phyloP scores from a whole-genome alignment of 1,140 invertebrate genomes.

The Penaeus japonicus region DNA sequence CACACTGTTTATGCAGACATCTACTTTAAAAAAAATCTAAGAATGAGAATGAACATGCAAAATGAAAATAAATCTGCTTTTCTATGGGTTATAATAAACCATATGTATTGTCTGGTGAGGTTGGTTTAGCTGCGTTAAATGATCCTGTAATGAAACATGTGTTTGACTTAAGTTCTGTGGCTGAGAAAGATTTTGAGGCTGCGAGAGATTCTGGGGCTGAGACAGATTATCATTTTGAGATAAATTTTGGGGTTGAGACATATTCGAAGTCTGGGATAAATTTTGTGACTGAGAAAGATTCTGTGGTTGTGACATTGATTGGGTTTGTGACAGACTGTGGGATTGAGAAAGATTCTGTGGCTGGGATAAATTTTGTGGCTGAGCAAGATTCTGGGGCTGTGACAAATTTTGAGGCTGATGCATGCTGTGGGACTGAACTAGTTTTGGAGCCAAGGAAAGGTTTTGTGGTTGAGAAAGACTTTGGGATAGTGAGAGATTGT shows the following conservation, averaged over 20 bases:
- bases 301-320: slow-evolving; percentile 30
- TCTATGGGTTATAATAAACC: slow-evolving; percentile 42
- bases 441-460: slow-evolving; percentile 32
- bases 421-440: slow-evolving; percentile 31
- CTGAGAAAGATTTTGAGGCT: slow-evolving; percentile 46
- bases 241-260: slow-evolving; percentile 39
- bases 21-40: too few relatives aligned
- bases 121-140: slow-evolving; percentile 25
- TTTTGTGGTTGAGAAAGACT: slow-evolving; percentile 48
- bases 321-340: slow-evolving; percentile 43
- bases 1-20: too few relatives aligned
- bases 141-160: slow-evolving; percentile 35
- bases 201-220: slow-evolving; percentile 39
- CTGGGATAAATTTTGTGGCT: neutral
- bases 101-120: slow-evolving; percentile 36
- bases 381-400: slow-evolving; percentile 22
- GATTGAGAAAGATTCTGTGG: slow-evolving; percentile 26
- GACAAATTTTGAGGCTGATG: slow-evolving; percentile 44
- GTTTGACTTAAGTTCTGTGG: slow-evolving; percentile 42
- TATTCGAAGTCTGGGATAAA: slow-evolving; percentile 1
- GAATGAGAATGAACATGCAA: neutral
- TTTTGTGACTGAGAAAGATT: slow-evolving; percentile 45
- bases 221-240: slow-evolving; percentile 32
- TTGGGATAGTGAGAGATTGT: slow-evolving; percentile 37
- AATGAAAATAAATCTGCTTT: neutral